Base-by-base conservation (phyloP, 2,888 invertebrate species). In the Esperia sulphurella region DNA sequence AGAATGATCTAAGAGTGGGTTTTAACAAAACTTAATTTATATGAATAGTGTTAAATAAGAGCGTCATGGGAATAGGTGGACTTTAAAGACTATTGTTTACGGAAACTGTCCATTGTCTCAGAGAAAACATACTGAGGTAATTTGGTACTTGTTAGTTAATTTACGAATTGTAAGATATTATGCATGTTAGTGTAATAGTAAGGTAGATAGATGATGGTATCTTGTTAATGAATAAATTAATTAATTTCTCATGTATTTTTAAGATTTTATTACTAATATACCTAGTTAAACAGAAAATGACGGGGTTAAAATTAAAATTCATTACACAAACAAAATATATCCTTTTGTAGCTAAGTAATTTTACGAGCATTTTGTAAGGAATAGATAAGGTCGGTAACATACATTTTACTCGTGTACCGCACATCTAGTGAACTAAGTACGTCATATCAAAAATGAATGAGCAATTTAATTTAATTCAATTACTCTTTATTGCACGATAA, bases 81-180 rank as follows among this genome's bases (percentile, higher is more conserved):
- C 49, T 55, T 14, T 53, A 50, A 55, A 42, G 50, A 54, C 59
- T 55, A 59, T 66, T 63, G 58, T 63, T 59, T 61, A 54, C 52
- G 48, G 50, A 57, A 59, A 68, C 61, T 58, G 54, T 45, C 55
- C 57, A 68, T 68, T 68, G 67, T 68, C 57, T 52, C 29, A 39
- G 41, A 39, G 41, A 43, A 42, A 43, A 40, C 44, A 44, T 13
- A 31, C 40, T 37, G 12, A 29, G 9, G 29, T 35, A 31, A 28
- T 44, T 21, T 12, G 28, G 12, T 37, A 41, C 9, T 43, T 43
- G 37, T 40, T 30, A 43, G 48, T 48, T 48, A 43, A 48, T 48
- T 48, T 39, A 39, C 13, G 10, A 38, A 14, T 43, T 40, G 13
- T 42, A 31, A 42, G 31, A 4, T 14, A 14, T 14, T 14, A 33